Evolutionary conservation across 1,140 invertebrate species (phyloP).

Genomic region (Bombus haemorrhoidalis): DNA sequence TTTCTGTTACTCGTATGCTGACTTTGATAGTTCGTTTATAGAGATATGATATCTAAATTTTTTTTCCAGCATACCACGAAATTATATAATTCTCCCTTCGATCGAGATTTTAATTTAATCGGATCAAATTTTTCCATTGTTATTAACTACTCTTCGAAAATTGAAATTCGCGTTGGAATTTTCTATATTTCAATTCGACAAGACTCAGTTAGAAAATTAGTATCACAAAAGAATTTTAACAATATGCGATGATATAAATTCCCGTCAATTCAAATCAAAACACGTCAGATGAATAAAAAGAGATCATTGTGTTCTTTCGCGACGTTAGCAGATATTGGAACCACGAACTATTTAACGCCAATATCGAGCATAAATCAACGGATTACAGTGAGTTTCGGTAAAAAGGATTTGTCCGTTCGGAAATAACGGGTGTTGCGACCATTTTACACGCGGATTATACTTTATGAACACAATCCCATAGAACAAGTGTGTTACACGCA

Average conservation of each 20-base stretch:
- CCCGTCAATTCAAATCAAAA: background rate
- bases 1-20: no score
- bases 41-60: no score
- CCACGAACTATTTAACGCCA: slow-evolving; percentile 29
- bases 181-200: no score
- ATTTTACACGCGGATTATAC: slow-evolving; percentile 12
- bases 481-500: background rate
- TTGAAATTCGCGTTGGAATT: no score
- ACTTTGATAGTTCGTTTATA: no score
- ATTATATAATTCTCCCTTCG: no score
- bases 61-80: no score
- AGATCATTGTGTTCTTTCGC: background rate
- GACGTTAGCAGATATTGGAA: slow-evolving; percentile 6
- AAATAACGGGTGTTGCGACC: slow-evolving; percentile 7
- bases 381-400: slow-evolving; percentile 39
- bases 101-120: no score
- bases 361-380: slow-evolving; percentile 50
- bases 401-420: slow-evolving; percentile 35
- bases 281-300: background rate
- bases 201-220: no score
- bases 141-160: no score
- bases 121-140: no score
- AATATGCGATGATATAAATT: background rate
- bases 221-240: no score
- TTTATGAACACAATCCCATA: slow-evolving; percentile 24